These are phyloP conservation scores for Hemithea aestivaria DNA, from an alignment of 2,888 invertebrate genomes.

Conservation along the genomic window DNA sequence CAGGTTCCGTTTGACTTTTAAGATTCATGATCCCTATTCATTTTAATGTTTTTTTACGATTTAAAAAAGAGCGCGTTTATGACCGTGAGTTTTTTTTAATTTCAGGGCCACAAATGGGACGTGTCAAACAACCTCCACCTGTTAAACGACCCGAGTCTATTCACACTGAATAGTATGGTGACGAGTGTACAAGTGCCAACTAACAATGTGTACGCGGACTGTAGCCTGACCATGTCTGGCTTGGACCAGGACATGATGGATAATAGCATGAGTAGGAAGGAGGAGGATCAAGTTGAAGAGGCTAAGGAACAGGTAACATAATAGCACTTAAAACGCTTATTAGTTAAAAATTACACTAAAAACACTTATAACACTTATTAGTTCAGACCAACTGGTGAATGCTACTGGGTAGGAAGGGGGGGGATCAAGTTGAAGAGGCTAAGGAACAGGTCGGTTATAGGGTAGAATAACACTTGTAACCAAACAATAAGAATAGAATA, in stretches of 20 bases:
- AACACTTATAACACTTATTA: no score
- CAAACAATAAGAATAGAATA: no score
- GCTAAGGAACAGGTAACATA: constrained; percentile 57
- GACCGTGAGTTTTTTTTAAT: neutral
- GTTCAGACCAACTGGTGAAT: no score
- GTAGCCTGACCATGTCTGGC: constrained; percentile 79
- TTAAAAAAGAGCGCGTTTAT: no score
- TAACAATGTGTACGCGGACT: constrained; percentile 70
- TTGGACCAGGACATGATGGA: constrained; percentile 75
- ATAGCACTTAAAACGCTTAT: no score
- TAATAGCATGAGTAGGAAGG: constrained; percentile 42
- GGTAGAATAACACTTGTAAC: no score
- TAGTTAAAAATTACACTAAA: no score
- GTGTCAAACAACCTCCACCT: constrained; percentile 81
- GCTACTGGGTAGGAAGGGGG: constrained; percentile 40
- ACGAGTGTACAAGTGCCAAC: constrained; percentile 66
- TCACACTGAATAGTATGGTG: constrained; percentile 70
- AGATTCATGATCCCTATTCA: no score
- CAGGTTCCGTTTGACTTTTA: no score
- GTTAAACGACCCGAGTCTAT: constrained; percentile 72
- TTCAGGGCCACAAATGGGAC: constrained; percentile 82
- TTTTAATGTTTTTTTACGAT: no score
- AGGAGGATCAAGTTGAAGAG: constrained; percentile 44
- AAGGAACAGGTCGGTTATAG: constrained; percentile 71
- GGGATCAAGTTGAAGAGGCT: constrained; percentile 45